These are phyloP conservation scores for Cottoperca gobio DNA, from an alignment of 2,797 vertebrate genomes.

Conservation along the genomic window DNA sequence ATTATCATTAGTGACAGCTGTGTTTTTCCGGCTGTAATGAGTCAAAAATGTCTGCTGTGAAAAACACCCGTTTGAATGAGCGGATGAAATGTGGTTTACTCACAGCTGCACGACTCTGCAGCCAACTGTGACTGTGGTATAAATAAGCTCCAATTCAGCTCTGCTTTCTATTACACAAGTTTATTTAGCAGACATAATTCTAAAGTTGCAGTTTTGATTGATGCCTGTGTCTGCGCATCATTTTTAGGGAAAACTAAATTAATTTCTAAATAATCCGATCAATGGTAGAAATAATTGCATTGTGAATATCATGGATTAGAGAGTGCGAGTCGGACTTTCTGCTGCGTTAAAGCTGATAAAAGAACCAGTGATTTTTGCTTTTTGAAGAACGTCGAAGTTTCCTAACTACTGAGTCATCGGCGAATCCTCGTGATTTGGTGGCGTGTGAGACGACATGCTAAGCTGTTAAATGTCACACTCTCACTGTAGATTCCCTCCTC, in stretches of 20 bases:
- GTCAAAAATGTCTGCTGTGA: not conserved
- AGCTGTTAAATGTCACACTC: constrained; percentile 76
- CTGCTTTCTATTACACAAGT: not conserved
- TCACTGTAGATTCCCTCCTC: constrained; percentile 63
- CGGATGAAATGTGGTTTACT: too few species aligned
- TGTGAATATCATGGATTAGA: not conserved
- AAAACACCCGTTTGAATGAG: constrained; percentile 1
- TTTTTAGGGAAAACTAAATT: not conserved
- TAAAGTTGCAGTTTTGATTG: not conserved
- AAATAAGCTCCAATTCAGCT: too few species aligned
- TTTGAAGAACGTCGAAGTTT: constrained; percentile 48
- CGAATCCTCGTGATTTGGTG: constrained; percentile 66
- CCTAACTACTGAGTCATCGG: constrained; percentile 61
- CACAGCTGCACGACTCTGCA: too few species aligned
- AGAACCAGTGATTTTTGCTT: constrained; percentile 19
- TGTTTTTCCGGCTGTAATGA: too few species aligned
- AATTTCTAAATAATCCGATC: not conserved
- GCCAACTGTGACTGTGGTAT: too few species aligned
- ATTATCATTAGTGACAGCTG: not conserved
- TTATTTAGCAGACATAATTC: not conserved
- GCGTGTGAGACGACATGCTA: constrained; percentile 40
- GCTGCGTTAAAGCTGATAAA: not conserved
- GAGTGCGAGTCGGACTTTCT: not conserved
- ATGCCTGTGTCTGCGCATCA: not conserved
- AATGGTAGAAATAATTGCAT: not conserved